A percentile compares a stretch with the other conserved stretches of the same genome.
Conservation (phyloP, 2,113 vertebrate genomes). For the Rhabdornis inornatus region DNA sequence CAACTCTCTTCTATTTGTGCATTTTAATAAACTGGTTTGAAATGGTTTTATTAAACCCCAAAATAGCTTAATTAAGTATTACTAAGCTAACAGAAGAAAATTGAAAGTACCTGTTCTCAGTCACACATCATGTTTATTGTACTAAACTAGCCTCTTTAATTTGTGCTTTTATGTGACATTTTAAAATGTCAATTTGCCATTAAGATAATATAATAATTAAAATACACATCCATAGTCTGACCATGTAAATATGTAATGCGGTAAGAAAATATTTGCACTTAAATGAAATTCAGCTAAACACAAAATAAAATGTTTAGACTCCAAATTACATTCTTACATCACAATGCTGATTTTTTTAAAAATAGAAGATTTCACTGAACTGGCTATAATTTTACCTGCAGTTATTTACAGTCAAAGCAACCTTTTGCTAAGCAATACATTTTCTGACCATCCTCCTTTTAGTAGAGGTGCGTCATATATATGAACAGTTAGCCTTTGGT, state of each 20-base stretch:
- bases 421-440: not conserved
- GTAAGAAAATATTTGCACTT: slow-evolving; percentile 22
- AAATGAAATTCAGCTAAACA: not conserved
- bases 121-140: not conserved
- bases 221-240: not conserved
- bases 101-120: not conserved
- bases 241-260: not conserved
- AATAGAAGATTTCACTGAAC: not conserved
- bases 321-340: not conserved
- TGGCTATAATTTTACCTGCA: not conserved
- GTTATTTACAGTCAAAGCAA: slow-evolving; percentile 1
- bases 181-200: slow-evolving; percentile 24
- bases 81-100: not conserved
- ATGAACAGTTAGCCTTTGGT: not conserved
- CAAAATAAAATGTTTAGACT: not conserved
- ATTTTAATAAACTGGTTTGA: not conserved
- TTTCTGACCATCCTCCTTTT: not conserved
- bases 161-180: slow-evolving; percentile 30
- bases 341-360: not conserved
- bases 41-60: not conserved
- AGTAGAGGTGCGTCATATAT: not conserved
- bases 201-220: slow-evolving; percentile 3
- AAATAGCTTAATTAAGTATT: slow-evolving; percentile 16
- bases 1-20: not conserved
- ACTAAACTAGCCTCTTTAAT: not conserved